Base-by-base conservation (phyloP, 2,797 vertebrate genomes). In the Allenopithecus nigroviridis region DNA sequence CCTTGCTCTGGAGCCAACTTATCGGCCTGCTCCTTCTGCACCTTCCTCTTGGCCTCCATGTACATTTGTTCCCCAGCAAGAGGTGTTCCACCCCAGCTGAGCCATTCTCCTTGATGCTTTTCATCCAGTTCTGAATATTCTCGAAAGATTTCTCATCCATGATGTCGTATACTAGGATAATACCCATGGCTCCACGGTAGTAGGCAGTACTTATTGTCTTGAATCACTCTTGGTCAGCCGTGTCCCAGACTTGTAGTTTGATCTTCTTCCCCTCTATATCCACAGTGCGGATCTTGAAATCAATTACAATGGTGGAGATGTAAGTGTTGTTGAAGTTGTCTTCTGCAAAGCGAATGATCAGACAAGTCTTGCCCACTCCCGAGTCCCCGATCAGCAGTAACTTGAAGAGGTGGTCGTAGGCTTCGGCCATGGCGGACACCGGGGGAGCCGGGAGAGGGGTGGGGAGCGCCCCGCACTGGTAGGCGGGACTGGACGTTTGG, bases 101-200 rank as follows among this genome's bases (percentile, higher is more conserved):
- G 61, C 99, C 99, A 48, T 99, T 99, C 99, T 99, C 99, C 98
- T 99, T 99, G 98, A 99, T 99, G 98, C 99, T 99, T 98, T 99
- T 99, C 99, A 99, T 99, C 99, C 99, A 99, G 98, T 99, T 99
- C 98, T 99, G 99, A 97, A 99, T 99, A 97, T 99, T 99, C 98
- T 99, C 99, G 2, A 99, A 99, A 96, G 99, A 99, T 97, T 99
- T 99, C 84, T 99, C 99, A 11, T 99, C 99, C 0, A 99, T 99
- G 98, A 99, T 99, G 98, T 99, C 99, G 8, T 99, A 99, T 8
- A 99, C 99, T 88, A 99, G 99, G 98, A 99, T 99, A 95, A 99
- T 99, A 84, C 99, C 99, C 99, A 99, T 99, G 74, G 99, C 99
- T 98, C 99, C 99, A 50, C 99, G 99, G 98, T 99, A 99, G 98